These are phyloP conservation scores for Temnothorax ravouxi DNA, from an alignment of 2,888 invertebrate species.

Conservation along the genomic window DNA sequence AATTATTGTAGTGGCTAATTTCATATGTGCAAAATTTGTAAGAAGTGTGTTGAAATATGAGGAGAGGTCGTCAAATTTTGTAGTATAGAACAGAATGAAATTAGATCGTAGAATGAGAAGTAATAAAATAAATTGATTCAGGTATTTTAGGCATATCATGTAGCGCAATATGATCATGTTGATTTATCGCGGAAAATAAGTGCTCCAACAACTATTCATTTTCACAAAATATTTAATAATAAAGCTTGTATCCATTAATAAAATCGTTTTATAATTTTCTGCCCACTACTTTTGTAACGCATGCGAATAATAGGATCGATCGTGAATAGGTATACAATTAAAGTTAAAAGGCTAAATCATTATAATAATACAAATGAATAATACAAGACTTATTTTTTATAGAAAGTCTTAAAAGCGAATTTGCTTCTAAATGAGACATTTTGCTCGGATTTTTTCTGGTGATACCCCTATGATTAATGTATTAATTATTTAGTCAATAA, in stretches of 20 bases:
- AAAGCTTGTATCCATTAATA: not conserved
- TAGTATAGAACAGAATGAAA: not conserved
- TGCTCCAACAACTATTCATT: not conserved
- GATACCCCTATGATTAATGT: not conserved
- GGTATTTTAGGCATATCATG: not conserved
- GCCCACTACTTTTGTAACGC: not conserved
- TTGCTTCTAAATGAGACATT: not conserved
- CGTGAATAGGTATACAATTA: not conserved
- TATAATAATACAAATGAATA: not conserved
- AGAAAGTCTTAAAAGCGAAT: not conserved
- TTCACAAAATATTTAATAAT: not conserved
- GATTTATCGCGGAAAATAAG: not conserved
- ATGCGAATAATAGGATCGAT: not conserved
- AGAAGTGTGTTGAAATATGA: not conserved
- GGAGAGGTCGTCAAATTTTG: not conserved
- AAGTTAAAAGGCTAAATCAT: not conserved
- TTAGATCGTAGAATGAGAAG: not conserved
- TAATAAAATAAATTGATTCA: not conserved
- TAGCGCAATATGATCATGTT: not conserved
- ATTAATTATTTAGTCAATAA: slow-evolving; percentile 18
- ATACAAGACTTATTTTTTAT: not conserved
- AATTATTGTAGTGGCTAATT: not conserved
- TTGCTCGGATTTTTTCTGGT: not conserved
- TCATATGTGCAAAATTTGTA: not conserved
- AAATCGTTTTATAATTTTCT: not conserved